These are phyloP conservation scores for Clavelina lepadiformis DNA, from an alignment of 23 tunicate species.

Conservation along the genomic window DNA sequence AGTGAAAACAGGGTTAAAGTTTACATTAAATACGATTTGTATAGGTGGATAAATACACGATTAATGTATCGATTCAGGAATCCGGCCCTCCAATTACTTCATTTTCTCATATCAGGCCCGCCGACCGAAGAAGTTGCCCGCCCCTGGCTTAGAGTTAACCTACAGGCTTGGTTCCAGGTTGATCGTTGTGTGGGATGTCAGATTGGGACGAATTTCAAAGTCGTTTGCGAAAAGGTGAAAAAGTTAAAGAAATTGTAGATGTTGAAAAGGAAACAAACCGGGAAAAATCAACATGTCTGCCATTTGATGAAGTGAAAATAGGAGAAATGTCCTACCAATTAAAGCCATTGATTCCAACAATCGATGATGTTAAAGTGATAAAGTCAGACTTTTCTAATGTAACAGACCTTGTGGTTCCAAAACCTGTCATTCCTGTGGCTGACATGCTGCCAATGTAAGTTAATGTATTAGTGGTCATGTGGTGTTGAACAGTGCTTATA, in stretches of 20 bases:
- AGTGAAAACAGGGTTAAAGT: no score
- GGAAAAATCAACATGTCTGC: no score
- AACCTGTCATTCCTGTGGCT: slow-evolving; percentile 9
- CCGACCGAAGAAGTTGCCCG: no score
- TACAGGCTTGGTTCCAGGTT: no score
- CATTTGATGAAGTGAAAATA: slow-evolving; percentile 1
- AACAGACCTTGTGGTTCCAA: slow-evolving; percentile 12
- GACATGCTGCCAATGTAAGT: slow-evolving; percentile 24
- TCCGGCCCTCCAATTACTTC: no score
- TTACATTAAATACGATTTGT: no score
- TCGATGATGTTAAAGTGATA: background rate
- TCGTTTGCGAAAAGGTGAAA: slow-evolving; percentile 23
- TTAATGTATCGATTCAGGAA: no score
- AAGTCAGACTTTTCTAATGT: slow-evolving; percentile 1
- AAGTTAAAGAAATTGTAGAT: slow-evolving; percentile 22
- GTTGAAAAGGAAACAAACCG: no score
- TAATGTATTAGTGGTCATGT: background rate
- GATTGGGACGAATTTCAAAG: slow-evolving; percentile 14
- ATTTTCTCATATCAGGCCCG: no score
- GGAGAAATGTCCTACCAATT: background rate
- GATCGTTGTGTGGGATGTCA: no score
- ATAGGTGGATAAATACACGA: no score
- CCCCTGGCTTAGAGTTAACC: no score
- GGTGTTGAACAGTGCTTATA: background rate
- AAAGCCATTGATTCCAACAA: slow-evolving; percentile 15